Evolutionary conservation across 2,797 vertebrate genomes (phyloP), one percentile per base, ranked within the genome.

Genomic region (Carduelis carduelis): DNA sequence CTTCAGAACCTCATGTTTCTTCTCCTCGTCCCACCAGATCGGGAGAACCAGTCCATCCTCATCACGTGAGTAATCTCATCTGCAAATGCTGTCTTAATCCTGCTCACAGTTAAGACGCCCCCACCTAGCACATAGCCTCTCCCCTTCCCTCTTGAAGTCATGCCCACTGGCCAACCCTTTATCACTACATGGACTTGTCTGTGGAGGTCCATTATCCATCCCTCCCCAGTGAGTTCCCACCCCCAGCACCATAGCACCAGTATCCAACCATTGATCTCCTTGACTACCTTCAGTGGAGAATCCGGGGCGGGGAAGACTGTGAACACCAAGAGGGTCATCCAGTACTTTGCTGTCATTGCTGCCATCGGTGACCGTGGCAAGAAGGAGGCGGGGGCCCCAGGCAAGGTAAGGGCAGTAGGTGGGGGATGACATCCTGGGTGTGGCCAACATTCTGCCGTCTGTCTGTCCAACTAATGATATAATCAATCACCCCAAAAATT

Each of bases 1-100:
- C 12, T 52, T 57, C 39, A 70, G 30, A 57, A 76, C 19, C 56
- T 86, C 22, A 57, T 41, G 39, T 63, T 75, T 70, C 37, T 81
- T 81, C 44, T 80, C 28, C 21, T 83, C 15, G 30, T 77, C 37
- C 39, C 69, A 86, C 34, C 64, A 91, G 89, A 91, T 63, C 83
- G 89, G 8, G 89, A 91, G 77, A 91, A 86, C 77, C 89, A 91
- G 8, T 91, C 89, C 39, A 91, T 91, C 89, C 89, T 91, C 83
- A 91, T 91, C 83, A 91, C 89, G 89, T 91, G 44, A 89, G 87
- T 89, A 34, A 57, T 50, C 14, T 59, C 30, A 71, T 41, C 59
- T 83, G 18, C 46, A 64, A 70, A 46, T 8, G 11, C 8, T 37
- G 3, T 30, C n/a, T 52, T 77, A 57, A 39, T 34, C 30, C 24